Percentiles rank a stretch among this genome's conserved stretches.
Conservation (phyloP, 2,797 vertebrate species). For the Dipus sagitta region DNA sequence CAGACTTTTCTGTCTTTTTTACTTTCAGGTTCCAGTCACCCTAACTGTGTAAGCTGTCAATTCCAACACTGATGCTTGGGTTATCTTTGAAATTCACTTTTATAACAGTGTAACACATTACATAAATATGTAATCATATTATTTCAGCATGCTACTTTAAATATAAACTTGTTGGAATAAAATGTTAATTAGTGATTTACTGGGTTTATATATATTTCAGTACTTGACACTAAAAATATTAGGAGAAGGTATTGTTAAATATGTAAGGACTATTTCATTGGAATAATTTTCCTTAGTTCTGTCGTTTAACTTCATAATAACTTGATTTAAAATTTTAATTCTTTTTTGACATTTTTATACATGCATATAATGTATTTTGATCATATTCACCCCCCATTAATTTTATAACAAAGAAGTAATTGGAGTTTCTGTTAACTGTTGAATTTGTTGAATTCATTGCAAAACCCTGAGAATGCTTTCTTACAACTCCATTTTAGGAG, state of each 20-base stretch:
- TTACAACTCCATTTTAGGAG: neutral
- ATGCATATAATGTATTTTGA: too few species aligned
- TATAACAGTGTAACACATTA: neutral
- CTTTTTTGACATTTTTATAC: too few species aligned
- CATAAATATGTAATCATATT: slow-evolving; percentile 1
- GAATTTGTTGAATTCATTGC: neutral
- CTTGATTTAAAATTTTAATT: too few species aligned
- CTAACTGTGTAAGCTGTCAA: too few species aligned
- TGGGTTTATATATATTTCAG: neutral
- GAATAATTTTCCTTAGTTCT: slow-evolving; percentile 2
- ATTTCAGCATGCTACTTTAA: neutral
- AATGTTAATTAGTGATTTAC: neutral
- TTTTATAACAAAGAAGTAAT: slow-evolving; percentile 21
- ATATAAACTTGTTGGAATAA: neutral
- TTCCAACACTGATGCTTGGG: neutral
- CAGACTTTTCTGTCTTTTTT: too few species aligned
- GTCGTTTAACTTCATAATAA: slow-evolving; percentile 11
- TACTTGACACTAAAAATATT: slow-evolving; percentile 36
- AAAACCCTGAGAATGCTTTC: neutral
- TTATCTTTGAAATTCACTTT: slow-evolving; percentile 28
- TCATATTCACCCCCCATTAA: neutral
- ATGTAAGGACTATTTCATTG: neutral
- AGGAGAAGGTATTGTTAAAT: neutral
- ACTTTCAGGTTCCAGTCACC: too few species aligned
- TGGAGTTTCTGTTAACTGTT: neutral